These are phyloP conservation scores for Chloroclystis v-ata DNA, from an alignment of 2,888 invertebrate genomes.

Conservation along the genomic window DNA sequence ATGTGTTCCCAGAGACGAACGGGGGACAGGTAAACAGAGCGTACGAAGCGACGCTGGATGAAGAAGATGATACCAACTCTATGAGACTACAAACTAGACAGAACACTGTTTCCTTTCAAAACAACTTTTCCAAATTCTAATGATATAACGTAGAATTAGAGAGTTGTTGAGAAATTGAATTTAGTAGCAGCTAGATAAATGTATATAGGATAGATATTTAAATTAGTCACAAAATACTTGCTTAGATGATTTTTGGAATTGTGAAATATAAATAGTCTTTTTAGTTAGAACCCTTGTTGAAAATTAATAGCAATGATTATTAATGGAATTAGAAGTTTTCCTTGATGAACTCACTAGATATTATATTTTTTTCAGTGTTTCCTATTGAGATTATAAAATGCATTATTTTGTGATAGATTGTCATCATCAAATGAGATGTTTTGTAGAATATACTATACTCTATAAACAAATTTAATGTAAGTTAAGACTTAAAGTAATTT, in stretches of 20 bases:
- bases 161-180: too few species aligned
- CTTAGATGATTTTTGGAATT: conserved; percentile 8
- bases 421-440: conserved; percentile 26
- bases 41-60: conserved; percentile 82
- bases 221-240: conserved; percentile 12
- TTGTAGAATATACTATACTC: conserved; percentile 34
- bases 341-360: conserved; percentile 3
- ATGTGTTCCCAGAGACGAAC: conserved; percentile 85
- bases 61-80: conserved; percentile 84
- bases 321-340: not conserved
- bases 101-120: conserved; percentile 80
- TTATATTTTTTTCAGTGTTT: conserved; percentile 20
- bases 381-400: conserved; percentile 35
- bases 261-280: conserved; percentile 8
- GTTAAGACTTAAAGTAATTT: conserved; percentile 47
- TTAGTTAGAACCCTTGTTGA: conserved; percentile 7
- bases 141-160: too few species aligned
- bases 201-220: conserved; percentile 12
- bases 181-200: conserved; percentile 29
- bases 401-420: conserved; percentile 67
- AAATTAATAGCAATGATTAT: not conserved
- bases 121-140: conserved; percentile 48
- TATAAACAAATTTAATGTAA: conserved; percentile 51
- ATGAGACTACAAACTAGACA: conserved; percentile 83
- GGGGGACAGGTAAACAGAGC: conserved; percentile 87